Base-by-base conservation (phyloP, 2,113 vertebrate genomes). In the Reinhardtius hippoglossoides region DNA sequence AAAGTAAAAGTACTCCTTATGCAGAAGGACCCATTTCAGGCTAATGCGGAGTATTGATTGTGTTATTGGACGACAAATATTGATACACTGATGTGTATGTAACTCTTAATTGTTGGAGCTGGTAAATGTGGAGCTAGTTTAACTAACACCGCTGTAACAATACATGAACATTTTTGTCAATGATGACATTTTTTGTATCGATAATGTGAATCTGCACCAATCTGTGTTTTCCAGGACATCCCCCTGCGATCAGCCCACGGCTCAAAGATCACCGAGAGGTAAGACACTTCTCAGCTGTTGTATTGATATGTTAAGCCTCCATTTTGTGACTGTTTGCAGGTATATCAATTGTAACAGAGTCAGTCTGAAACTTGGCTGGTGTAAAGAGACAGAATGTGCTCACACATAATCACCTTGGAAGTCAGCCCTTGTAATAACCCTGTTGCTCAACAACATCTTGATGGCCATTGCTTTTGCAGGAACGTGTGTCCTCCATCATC, bases 221-320 rank as follows among this genome's bases (percentile, higher is more conserved):
- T 15, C 27, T 88, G 63, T 67, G 20, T 73, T 62, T 79, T 74
- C 5, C 87, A 99, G 98, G 95, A 96, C 52, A 96, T 98, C 54
- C 96, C 97, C 16, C 72, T 98, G 85, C 94, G 95, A 81, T 63
- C 94, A 18, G 75, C 92, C 2, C 87, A 89, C 0, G 88, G 91
- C 23, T 92, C 92, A 66, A 94, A 92, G 81, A 80, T 92, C 64
- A 88, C 94, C 0, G 97, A 98, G 16, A 98, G 97, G 98, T 98
- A 90, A 82, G 92, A 58, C 40, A 4, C 42, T 9, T 52, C 4
- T 16, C 10, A 74, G 56, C 8, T 50, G 48, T 18, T 81, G 1
- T 58, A 48, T 58, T 56, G 5, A 48, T 9, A 37, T 6, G 20
- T 2, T 9, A 31, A 15, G 23, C 24, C 37, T 5, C 10, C 3